These are phyloP conservation scores for Cryptus viduatorius DNA, from an alignment of 2,888 invertebrate species.

Conservation along the genomic window DNA sequence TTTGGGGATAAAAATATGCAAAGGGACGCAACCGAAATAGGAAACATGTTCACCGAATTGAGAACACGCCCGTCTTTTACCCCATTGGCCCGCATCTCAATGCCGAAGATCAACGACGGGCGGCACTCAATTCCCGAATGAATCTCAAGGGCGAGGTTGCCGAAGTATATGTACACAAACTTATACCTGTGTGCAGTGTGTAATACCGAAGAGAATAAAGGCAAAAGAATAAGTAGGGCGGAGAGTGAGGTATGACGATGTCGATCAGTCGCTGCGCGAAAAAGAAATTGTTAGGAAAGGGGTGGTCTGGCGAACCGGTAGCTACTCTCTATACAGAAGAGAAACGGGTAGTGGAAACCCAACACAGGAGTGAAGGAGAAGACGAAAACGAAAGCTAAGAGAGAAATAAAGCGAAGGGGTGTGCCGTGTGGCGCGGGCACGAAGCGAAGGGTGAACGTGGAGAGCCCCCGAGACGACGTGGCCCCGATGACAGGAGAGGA, in stretches of 20 bases:
- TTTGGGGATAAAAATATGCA: too few species aligned
- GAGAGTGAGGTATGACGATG: slow-evolving; percentile 45
- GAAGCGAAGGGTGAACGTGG: slow-evolving; percentile 59
- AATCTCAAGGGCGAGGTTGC: slow-evolving; percentile 77
- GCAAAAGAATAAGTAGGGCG: slow-evolving; percentile 54
- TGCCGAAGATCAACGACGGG: slow-evolving; percentile 57
- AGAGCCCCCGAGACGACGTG: slow-evolving; percentile 56
- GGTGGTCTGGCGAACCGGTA: slow-evolving; percentile 39
- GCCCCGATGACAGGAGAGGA: slow-evolving; percentile 76
- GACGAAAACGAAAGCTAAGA: slow-evolving; percentile 62
- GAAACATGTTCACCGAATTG: slow-evolving; percentile 18
- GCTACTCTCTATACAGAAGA: slow-evolving; percentile 49
- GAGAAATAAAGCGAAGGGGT: slow-evolving; percentile 62
- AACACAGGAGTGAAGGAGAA: slow-evolving; percentile 53
- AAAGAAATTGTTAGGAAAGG: slow-evolving; percentile 62
- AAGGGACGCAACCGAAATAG: not conserved
- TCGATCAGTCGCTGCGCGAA: slow-evolving; percentile 41
- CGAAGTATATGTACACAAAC: not conserved
- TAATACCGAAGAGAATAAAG: not conserved
- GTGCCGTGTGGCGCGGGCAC: slow-evolving; percentile 35
- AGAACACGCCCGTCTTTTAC: slow-evolving; percentile 71
- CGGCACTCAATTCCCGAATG: slow-evolving; percentile 67
- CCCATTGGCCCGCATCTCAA: slow-evolving; percentile 74
- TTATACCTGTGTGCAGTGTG: not conserved
- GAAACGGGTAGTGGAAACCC: slow-evolving; percentile 72